phyloP scores from a whole-genome alignment of 2,797 vertebrate species.

The Sebastes kiyomatsui region DNA sequence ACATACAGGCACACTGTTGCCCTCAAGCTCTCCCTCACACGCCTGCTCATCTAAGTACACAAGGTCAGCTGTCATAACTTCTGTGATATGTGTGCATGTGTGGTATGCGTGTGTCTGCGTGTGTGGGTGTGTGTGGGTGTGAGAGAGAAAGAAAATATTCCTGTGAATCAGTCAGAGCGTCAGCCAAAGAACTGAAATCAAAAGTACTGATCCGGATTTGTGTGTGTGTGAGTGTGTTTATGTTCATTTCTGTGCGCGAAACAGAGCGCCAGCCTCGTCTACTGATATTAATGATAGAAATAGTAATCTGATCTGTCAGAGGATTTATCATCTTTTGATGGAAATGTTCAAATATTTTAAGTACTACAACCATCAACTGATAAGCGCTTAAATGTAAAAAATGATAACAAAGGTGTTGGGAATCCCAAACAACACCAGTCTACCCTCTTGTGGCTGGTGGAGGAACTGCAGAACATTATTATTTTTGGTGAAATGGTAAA shows the following conservation, averaged over 20 bases:
- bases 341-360: not conserved
- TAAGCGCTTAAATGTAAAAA: not conserved
- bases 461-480: constrained; percentile 6
- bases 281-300: not conserved
- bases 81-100: constrained; percentile 3
- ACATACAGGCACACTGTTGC: constrained; percentile 32
- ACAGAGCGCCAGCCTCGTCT: not conserved
- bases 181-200: not conserved
- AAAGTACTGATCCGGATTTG: not conserved
- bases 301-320: not conserved
- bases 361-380: not conserved
- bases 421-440: constrained; percentile 7
- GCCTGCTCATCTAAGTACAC: constrained; percentile 48
- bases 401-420: not conserved
- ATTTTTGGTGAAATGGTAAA: not conserved
- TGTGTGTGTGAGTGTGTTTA: not conserved
- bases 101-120: not conserved
- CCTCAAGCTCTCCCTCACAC: constrained; percentile 45
- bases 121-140: constrained; percentile 7
- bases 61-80: constrained; percentile 46
- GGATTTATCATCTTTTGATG: not conserved
- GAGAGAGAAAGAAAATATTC: not conserved
- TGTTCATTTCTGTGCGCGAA: not conserved
- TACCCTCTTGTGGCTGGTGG: constrained; percentile 55
- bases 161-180: not conserved